A percentile compares a stretch with the other conserved stretches of the same genome.
Conservation (phyloP, 2,113 vertebrate species). For the Calypte anna region DNA sequence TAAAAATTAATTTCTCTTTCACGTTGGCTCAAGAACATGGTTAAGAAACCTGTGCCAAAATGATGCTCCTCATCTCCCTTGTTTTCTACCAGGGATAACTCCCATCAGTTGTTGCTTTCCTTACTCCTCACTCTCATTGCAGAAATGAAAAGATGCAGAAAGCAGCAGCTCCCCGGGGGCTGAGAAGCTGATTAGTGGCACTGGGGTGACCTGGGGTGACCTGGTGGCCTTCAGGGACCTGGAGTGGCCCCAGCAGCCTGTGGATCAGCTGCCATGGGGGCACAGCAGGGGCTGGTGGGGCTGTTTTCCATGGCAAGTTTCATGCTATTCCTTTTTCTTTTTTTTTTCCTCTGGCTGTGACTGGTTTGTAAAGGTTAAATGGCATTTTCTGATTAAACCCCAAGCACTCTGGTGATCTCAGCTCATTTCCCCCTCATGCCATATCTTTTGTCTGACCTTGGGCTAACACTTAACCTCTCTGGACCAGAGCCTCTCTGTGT, state of each 20-base stretch:
- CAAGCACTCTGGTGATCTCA: neutral
- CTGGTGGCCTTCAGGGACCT: neutral
- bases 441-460: neutral
- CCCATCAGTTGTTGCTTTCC: neutral
- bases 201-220: neutral
- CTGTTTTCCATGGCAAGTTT: neutral
- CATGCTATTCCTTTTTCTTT: neutral
- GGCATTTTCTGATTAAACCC: neutral
- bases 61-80: neutral
- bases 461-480: neutral
- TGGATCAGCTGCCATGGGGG: neutral
- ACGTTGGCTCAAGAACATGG: too few species aligned
- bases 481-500: neutral
- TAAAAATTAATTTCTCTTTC: neutral
- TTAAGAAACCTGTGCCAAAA: neutral
- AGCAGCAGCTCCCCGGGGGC: neutral
- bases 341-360: neutral
- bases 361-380: neutral
- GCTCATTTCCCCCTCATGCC: neutral
- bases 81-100: neutral
- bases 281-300: rapidly evolving
- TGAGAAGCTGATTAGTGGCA: neutral
- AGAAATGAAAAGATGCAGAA: neutral
- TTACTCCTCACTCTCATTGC: neutral
- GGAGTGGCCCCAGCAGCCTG: neutral